These are phyloP conservation scores for Lamellibrachia luymesi DNA, from an alignment of 1,140 invertebrate genomes.

Conservation along the genomic window DNA sequence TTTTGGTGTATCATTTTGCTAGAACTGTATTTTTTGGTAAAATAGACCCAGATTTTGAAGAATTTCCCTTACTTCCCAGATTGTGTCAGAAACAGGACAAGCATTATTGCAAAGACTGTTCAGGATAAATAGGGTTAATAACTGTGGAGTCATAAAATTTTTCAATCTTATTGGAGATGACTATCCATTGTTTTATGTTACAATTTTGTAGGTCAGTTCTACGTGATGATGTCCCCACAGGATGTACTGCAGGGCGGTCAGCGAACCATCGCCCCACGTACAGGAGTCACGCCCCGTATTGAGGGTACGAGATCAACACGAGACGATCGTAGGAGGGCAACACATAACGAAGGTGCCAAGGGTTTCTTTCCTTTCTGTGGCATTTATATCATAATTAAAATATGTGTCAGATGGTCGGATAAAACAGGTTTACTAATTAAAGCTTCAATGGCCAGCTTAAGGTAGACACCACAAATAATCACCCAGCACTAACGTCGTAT, in stretches of 20 bases:
- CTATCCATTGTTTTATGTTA: background rate
- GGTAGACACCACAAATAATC: too few species aligned
- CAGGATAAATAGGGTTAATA: background rate
- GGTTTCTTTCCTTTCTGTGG: background rate
- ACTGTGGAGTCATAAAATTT: background rate
- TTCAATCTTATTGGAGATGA: background rate
- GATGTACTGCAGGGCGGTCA: slow-evolving; percentile 60
- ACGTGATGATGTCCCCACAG: slow-evolving; percentile 65
- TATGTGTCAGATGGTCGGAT: background rate
- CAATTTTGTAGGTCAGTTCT: slow-evolving; percentile 57
- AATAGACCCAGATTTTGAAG: background rate
- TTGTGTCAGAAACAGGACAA: background rate
- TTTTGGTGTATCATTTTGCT: background rate
- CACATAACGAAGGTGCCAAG: slow-evolving; percentile 59
- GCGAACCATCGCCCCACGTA: slow-evolving; percentile 52
- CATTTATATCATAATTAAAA: background rate
- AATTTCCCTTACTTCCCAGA: background rate
- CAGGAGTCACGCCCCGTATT: slow-evolving; percentile 43
- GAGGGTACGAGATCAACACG: slow-evolving; percentile 46
- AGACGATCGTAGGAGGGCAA: slow-evolving; percentile 57
- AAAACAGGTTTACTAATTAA: background rate
- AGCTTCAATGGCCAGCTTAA: background rate
- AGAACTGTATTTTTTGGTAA: background rate
- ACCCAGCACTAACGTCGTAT: too few species aligned
- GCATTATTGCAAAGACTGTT: background rate